Percentiles rank a stretch among this genome's conserved stretches.
Conservation (phyloP, 2,797 vertebrate genomes). For the Podarcis lilfordi region DNA sequence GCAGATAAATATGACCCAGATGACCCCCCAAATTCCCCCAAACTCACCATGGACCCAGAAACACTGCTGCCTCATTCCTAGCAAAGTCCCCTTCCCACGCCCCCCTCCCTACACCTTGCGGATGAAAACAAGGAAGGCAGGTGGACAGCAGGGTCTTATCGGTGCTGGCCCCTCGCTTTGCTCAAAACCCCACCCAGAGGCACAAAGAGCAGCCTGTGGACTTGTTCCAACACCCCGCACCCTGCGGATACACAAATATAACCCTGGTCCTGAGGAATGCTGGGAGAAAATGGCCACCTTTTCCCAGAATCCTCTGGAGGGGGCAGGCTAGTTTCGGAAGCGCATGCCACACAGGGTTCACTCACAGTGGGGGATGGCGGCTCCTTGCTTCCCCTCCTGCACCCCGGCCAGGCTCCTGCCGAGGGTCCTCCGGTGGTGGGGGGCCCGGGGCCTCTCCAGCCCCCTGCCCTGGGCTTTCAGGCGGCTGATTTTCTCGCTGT, state of each 20-base stretch:
- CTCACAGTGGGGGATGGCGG: slow-evolving; percentile 27
- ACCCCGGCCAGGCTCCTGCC: slow-evolving; percentile 23
- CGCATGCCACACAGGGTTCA: neutral
- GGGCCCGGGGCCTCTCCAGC: slow-evolving; percentile 22
- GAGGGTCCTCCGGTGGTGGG: slow-evolving; percentile 15
- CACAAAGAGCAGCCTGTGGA: neutral
- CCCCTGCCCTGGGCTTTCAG: slow-evolving; percentile 77
- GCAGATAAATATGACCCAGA: no score
- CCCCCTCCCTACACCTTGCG: no score
- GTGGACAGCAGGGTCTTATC: neutral
- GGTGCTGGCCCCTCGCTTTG: neutral
- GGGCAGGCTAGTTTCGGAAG: neutral
- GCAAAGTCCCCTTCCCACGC: no score
- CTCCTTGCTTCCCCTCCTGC: slow-evolving; percentile 20
- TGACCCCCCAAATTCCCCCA: no score
- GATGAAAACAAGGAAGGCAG: no score
- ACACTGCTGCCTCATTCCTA: no score
- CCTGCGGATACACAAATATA: no score
- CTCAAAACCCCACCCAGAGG: neutral
- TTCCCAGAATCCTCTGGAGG: neutral
- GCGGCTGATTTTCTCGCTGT: slow-evolving; percentile 83
- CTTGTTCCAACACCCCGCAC: neutral
- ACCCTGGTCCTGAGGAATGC: neutral
- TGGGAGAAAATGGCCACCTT: neutral
- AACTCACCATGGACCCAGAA: no score